Conservation (phyloP, 2,797 vertebrate genomes). For the Furcifer pardalis region DNA sequence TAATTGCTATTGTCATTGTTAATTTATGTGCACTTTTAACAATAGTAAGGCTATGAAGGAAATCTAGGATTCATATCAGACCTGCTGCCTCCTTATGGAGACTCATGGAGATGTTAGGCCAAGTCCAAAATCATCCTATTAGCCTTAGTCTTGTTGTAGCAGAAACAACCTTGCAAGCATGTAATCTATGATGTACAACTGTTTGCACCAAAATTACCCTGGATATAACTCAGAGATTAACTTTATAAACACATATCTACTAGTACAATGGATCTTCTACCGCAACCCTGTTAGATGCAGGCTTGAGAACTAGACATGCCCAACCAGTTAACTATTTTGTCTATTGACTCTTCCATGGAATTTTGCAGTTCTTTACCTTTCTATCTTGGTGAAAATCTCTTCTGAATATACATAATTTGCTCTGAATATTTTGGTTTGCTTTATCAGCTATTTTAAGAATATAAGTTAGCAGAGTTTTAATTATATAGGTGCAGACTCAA, state of each 20-base stretch:
- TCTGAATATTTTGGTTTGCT: neutral
- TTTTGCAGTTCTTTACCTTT: neutral
- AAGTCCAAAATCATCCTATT: too few species aligned
- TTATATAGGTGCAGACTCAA: neutral
- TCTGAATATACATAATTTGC: neutral
- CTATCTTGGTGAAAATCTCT: neutral
- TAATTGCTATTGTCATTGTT: too few species aligned
- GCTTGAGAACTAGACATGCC: neutral
- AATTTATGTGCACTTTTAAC: constrained; percentile 8
- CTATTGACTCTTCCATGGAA: neutral
- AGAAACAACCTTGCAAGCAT: too few species aligned
- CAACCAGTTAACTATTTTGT: neutral
- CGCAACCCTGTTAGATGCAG: too few species aligned
- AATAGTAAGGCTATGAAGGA: neutral
- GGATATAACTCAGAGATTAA: too few species aligned
- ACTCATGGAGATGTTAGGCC: neutral
- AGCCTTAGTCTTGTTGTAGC: too few species aligned
- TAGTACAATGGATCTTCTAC: too few species aligned
- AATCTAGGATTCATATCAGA: neutral
- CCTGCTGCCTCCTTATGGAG: neutral
- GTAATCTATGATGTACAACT: too few species aligned
- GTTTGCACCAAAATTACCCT: too few species aligned
- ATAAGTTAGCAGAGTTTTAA: neutral
- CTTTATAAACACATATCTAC: too few species aligned
- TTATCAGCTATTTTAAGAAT: neutral